Evolutionary conservation across 2,113 vertebrate species (phyloP).

Genomic region (Fulmarus glacialis): DNA sequence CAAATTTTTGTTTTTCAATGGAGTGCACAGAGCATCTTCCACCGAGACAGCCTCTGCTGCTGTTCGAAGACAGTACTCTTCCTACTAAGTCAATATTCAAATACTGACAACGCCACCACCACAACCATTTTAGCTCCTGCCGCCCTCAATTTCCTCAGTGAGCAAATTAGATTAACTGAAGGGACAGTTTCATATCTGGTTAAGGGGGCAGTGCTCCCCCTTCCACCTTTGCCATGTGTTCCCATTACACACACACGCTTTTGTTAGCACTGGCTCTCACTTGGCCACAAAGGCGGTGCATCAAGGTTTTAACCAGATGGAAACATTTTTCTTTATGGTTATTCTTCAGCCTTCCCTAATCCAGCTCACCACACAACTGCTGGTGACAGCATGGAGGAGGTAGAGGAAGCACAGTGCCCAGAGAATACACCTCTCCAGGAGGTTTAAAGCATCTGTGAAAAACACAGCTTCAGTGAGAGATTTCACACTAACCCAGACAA

Average conservation of each 20-base stretch:
- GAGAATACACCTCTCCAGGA: neutral
- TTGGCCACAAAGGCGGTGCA: neutral
- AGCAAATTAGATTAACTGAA: neutral
- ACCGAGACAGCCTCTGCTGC: fast-evolving
- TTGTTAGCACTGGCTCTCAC: neutral
- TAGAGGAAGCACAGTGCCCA: neutral
- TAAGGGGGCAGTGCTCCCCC: neutral
- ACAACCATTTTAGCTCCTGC: neutral
- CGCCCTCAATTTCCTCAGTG: neutral
- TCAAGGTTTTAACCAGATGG: neutral
- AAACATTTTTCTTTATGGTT: neutral
- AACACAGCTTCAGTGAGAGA: neutral
- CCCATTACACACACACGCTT: too few species aligned
- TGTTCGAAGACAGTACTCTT: neutral
- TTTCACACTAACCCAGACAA: neutral
- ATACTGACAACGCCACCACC: neutral
- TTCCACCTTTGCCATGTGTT: neutral
- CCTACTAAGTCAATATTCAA: neutral
- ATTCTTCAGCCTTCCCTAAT: neutral
- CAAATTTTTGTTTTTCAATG: neutral
- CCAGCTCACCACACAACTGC: neutral
- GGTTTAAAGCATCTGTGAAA: neutral
- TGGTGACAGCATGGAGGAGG: neutral
- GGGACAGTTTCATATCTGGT: neutral
- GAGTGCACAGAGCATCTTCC: neutral